Base-by-base conservation (phyloP, 2,888 invertebrate species). In the Acronicta leporina region DNA sequence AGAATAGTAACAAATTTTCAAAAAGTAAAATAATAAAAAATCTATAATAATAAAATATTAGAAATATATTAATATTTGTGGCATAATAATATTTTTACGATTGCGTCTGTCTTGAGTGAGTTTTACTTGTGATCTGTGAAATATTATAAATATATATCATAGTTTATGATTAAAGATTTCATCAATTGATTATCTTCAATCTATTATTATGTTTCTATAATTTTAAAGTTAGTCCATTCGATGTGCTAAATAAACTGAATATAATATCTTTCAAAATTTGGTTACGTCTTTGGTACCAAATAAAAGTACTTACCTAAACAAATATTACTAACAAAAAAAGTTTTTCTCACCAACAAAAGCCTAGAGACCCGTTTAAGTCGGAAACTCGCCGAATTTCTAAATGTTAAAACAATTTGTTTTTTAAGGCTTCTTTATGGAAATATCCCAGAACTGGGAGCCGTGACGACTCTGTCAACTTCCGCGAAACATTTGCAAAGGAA, bases 391-490 rank as follows among this genome's bases (percentile, higher is more conserved):
- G 76, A 78, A 81, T 83, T 82, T 76, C 72, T 73, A 81, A 85
- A 86, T 82, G 81, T 82, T 83, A 80, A 82, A 86, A 85, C 84
- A 86, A 86, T 84, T 86, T 83, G 79, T 84, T 85, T 80, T 86
- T 80, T 82, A 83, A 82, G 84, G 83, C 81, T 85, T 79, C 78
- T 75, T 82, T 79, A 73, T 78, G 78, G 68, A 82, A 76, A 80
- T 73, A 76, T 72, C 62, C 64, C 54, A 59, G 50, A 46, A 42
- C 62, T 60, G 70, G 70, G 67, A 59, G 50, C 57, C 66, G 47
- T 75, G 75, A 75, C 74, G 83, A 76, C 79, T 81, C 80, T 77
- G 82, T 77, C 77, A 80, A 85, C 78, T 84, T 81, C 77, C 73
- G 59, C 51, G 65, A 58, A 67, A 70, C 45, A 71, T 74, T 72